Evolutionary conservation across 2,888 invertebrate genomes (phyloP).

Genomic region (Nipponacmea schrenckii): DNA sequence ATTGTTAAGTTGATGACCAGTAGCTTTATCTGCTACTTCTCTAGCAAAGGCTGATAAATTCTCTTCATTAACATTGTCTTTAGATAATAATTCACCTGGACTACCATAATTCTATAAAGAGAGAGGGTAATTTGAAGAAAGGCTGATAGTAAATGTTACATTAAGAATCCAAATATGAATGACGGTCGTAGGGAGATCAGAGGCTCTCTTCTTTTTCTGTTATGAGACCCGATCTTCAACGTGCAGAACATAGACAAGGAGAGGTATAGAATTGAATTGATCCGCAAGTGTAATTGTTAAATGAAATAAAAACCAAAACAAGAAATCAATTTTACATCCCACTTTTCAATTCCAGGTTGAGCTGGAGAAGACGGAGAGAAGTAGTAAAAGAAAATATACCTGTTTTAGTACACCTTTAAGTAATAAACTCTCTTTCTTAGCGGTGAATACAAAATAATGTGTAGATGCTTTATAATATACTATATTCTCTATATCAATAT

Average conservation of each 20-base stretch:
- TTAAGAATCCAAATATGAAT: too few relatives aligned
- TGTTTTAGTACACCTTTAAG: conserved; percentile 91
- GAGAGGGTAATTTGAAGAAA: neutral
- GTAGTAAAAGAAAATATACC: conserved; percentile 68
- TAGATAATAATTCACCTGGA: conserved; percentile 85
- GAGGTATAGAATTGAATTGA: too few relatives aligned
- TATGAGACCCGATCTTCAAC: too few relatives aligned
- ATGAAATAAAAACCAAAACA: too few relatives aligned
- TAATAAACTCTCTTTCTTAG: conserved; percentile 92
- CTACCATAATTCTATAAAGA: conserved; percentile 83
- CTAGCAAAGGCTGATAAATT: conserved; percentile 90
- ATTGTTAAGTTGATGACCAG: conserved; percentile 62
- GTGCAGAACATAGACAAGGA: too few relatives aligned
- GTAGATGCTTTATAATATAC: conserved; percentile 99
- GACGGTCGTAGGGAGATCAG: too few relatives aligned
- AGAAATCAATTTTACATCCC: too few relatives aligned
- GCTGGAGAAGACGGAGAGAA: too few relatives aligned
- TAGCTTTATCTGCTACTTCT: conserved; percentile 86
- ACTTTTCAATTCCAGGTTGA: too few relatives aligned
- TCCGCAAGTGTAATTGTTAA: too few relatives aligned
- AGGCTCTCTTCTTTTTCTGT: too few relatives aligned
- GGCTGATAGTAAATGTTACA: neutral
- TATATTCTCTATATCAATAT: conserved; percentile 97
- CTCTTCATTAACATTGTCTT: conserved; percentile 90
- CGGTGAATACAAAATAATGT: conserved; percentile 99